phyloP scores from a whole-genome alignment of 2,888 invertebrate species.

The Zonitis immaculata region DNA sequence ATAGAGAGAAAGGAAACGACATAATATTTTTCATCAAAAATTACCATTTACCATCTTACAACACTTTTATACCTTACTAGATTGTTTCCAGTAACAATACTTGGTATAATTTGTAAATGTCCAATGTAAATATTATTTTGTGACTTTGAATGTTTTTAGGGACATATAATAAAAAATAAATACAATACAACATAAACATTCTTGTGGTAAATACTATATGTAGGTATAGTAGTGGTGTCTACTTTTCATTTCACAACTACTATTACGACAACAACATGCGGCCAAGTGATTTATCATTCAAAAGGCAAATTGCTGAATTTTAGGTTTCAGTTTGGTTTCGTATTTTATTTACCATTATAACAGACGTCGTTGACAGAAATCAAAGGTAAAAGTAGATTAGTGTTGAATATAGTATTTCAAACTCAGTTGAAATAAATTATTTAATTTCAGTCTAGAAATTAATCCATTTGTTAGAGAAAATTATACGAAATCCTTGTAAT shows the following conservation, averaged over 20 bases:
- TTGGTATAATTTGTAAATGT: conserved; percentile 29
- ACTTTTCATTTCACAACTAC: too few relatives aligned
- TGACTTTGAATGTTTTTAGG: conserved; percentile 37
- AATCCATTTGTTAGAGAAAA: conserved; percentile 36
- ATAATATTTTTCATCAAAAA: background rate
- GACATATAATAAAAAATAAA: too few relatives aligned
- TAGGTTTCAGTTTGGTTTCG: conserved; percentile 39
- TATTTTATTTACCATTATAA: conserved; percentile 46
- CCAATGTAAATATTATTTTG: conserved; percentile 35
- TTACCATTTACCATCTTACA: background rate
- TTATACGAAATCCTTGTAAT: conserved; percentile 22
- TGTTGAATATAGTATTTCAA: too few relatives aligned
- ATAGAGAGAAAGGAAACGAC: background rate
- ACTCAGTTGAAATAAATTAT: conserved; percentile 2
- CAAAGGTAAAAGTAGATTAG: too few relatives aligned
- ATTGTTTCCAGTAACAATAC: background rate
- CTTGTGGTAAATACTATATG: too few relatives aligned
- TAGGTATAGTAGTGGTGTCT: too few relatives aligned
- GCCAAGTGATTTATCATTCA: conserved; percentile 48
- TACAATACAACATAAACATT: too few relatives aligned
- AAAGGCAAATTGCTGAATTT: conserved; percentile 49
- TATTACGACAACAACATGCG: conserved; percentile 47
- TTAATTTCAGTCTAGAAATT: conserved; percentile 21
- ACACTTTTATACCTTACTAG: background rate
- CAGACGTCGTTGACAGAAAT: background rate